These are phyloP conservation scores for Drosophila sordidapex DNA, from an alignment of 2,888 invertebrate species.

Conservation along the genomic window DNA sequence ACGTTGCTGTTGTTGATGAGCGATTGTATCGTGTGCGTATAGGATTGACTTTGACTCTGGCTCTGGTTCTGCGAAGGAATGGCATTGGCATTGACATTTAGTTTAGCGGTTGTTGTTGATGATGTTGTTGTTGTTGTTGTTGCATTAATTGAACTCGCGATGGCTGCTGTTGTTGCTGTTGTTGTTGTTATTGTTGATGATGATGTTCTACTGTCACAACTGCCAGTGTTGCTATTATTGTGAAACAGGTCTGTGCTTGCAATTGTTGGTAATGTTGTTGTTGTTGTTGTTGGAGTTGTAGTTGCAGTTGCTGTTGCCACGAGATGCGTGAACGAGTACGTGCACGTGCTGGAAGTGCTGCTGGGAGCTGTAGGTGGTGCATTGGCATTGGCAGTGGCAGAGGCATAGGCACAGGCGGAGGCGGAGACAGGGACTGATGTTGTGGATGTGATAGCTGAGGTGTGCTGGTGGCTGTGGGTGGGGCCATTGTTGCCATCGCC, in stretches of 20 bases:
- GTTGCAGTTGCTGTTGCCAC: slow-evolving; percentile 52
- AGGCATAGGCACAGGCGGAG: slow-evolving; percentile 18
- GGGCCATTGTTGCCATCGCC: slow-evolving; percentile 40
- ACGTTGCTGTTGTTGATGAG: slow-evolving; percentile 86
- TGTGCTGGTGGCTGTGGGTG: slow-evolving; percentile 9
- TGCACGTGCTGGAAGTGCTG: slow-evolving; percentile 70
- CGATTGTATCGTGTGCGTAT: slow-evolving; percentile 84
- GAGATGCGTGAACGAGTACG: slow-evolving; percentile 64
- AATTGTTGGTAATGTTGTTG: slow-evolving; percentile 39
- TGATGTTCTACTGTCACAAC: slow-evolving; percentile 31
- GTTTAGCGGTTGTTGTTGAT: slow-evolving; percentile 64
- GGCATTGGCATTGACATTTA: slow-evolving; percentile 79
- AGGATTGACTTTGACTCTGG: slow-evolving; percentile 78
- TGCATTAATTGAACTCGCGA: slow-evolving; percentile 27
- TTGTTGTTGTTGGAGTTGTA: slow-evolving; percentile 29
- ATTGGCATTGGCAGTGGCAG: slow-evolving; percentile 42
- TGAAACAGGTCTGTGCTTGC: slow-evolving; percentile 52
- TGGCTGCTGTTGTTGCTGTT: slow-evolving; percentile 40
- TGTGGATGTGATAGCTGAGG: slow-evolving; percentile 24
- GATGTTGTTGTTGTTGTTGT: slow-evolving; percentile 34
- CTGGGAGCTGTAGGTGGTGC: slow-evolving; percentile 55
- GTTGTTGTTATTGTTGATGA: slow-evolving; percentile 36
- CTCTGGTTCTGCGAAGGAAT: slow-evolving; percentile 82
- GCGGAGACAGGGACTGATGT: slow-evolving; percentile 33
- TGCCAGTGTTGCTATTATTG: slow-evolving; percentile 49